Evolutionary conservation across 2,888 invertebrate genomes (phyloP).

Genomic region (Cryptocephalus primarius): DNA sequence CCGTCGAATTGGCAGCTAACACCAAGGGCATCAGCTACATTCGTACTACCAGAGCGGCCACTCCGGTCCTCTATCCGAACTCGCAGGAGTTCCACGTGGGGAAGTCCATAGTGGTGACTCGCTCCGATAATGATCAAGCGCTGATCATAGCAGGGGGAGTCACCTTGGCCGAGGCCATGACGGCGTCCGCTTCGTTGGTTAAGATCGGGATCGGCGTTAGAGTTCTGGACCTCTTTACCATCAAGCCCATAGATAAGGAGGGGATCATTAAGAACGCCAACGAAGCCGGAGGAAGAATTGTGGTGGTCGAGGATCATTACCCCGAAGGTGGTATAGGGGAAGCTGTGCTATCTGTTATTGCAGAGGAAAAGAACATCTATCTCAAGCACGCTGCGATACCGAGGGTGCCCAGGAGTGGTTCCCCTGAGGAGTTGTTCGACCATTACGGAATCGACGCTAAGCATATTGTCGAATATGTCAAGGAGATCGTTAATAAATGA

Average conservation of each 20-base stretch:
- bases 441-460: slow-evolving; percentile 63
- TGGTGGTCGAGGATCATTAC: slow-evolving; percentile 96
- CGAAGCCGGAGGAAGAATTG: slow-evolving; percentile 62
- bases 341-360: slow-evolving; percentile 72
- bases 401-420: slow-evolving; percentile 81
- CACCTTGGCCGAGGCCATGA: slow-evolving; percentile 77
- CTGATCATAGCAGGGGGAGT: slow-evolving; percentile 84
- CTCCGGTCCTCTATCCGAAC: slow-evolving; percentile 73
- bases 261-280: slow-evolving; percentile 61
- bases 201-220: slow-evolving; percentile 58
- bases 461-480: slow-evolving; percentile 59
- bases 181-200: slow-evolving; percentile 63
- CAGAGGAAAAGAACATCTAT: slow-evolving; percentile 52
- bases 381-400: slow-evolving; percentile 69
- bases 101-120: slow-evolving; percentile 62
- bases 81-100: slow-evolving; percentile 73
- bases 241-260: slow-evolving; percentile 81
- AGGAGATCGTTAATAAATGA: slow-evolving; percentile 17
- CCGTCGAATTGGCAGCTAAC: slow-evolving; percentile 91
- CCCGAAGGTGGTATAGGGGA: slow-evolving; percentile 90
- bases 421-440: slow-evolving; percentile 70
- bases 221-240: slow-evolving; percentile 85
- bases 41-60: slow-evolving; percentile 86
- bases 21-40: slow-evolving; percentile 84
- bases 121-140: slow-evolving; percentile 61